These are phyloP conservation scores for Megalopta genalis DNA, from an alignment of 1,140 invertebrate species.

Conservation along the genomic window DNA sequence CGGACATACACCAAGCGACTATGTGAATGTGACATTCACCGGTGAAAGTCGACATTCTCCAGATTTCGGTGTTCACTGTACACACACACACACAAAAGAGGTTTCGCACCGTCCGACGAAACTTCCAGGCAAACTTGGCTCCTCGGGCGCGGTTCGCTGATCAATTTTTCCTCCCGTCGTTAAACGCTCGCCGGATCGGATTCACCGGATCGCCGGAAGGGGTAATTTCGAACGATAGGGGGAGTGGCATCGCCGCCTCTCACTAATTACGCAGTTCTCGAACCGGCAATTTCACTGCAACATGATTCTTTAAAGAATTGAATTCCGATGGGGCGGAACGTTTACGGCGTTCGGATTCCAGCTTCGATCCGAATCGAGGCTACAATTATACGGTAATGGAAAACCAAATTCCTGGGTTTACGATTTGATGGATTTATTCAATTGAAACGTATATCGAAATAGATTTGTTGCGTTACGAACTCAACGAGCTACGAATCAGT, in stretches of 20 bases:
- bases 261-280: background rate
- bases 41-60: too few species aligned
- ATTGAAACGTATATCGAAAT: too few species aligned
- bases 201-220: background rate
- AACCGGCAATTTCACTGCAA: background rate
- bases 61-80: too few species aligned
- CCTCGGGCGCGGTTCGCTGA: too few species aligned
- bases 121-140: constrained; percentile 16
- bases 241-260: background rate
- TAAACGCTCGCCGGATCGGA: constrained; percentile 3
- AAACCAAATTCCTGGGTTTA: too few species aligned
- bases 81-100: constrained; percentile 39
- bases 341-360: background rate
- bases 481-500: too few species aligned
- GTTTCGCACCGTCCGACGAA: constrained; percentile 44
- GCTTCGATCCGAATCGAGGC: background rate
- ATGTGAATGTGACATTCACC: too few species aligned
- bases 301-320: background rate
- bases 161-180: constrained; percentile 39
- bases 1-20: too few species aligned
- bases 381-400: too few species aligned
- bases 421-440: too few species aligned
- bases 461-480: too few species aligned
- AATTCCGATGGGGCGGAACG: background rate
- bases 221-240: background rate